Percentiles rank a stretch among this genome's conserved stretches.
These are phyloP conservation scores for Amphiprion clarkii DNA, from an alignment of 2,797 vertebrate species.

Conservation along the genomic window DNA sequence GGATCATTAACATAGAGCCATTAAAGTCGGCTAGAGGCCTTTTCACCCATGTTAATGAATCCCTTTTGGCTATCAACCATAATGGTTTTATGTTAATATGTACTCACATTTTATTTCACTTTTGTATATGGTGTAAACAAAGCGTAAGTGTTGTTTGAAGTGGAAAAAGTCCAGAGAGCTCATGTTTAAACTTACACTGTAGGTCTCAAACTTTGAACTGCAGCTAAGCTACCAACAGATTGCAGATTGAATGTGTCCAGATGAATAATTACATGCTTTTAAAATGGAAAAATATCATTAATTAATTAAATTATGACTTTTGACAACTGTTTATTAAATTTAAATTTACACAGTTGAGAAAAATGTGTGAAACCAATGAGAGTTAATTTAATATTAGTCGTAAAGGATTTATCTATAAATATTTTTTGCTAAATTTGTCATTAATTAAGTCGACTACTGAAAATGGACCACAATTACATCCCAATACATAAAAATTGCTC, in stretches of 20 bases:
- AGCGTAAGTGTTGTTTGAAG: slow-evolving; percentile 1
- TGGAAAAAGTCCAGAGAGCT: no score
- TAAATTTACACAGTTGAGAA: not conserved
- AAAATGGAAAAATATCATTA: not conserved
- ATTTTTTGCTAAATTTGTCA: no score
- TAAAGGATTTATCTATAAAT: no score
- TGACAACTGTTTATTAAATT: not conserved
- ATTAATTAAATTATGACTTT: not conserved
- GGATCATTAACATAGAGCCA: slow-evolving; percentile 76
- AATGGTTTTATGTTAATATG: not conserved
- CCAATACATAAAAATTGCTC: no score
- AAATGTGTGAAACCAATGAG: not conserved
- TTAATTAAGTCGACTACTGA: no score
- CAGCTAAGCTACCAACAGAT: not conserved
- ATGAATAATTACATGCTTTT: not conserved
- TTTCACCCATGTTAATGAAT: slow-evolving; percentile 60
- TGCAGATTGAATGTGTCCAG: not conserved
- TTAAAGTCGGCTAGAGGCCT: slow-evolving; percentile 59
- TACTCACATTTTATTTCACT: not conserved
- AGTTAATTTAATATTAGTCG: no score
- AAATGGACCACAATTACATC: no score
- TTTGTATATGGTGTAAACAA: not conserved
- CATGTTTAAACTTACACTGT: not conserved
- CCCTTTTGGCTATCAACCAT: slow-evolving; percentile 35
- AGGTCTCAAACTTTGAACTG: not conserved